Percentiles rank a stretch among this genome's conserved stretches.
Evolutionary conservation across 2,113 vertebrate genomes (phyloP).

Genomic region (Pomatorhinus ruficollis): DNA sequence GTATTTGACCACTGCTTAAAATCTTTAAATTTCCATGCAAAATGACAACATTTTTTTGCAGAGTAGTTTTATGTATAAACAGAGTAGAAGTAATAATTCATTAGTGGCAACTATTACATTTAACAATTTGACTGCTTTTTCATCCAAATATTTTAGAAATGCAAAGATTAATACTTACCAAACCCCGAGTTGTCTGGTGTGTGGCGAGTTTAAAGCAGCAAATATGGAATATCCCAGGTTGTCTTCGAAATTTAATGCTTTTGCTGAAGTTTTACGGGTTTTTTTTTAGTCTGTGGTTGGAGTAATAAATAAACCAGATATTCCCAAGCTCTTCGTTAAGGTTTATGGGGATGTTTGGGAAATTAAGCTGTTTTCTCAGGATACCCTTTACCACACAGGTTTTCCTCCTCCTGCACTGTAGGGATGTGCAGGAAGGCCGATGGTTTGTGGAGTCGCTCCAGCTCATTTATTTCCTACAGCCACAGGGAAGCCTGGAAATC

Average conservation of each 20-base stretch:
- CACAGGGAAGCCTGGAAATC: background rate
- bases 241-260: background rate
- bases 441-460: rapidly evolving
- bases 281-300: background rate
- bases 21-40: background rate
- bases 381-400: background rate
- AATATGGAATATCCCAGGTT: background rate
- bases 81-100: background rate
- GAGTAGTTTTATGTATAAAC: background rate
- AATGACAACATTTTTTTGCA: background rate
- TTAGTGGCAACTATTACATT: background rate
- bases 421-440: rapidly evolving
- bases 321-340: background rate
- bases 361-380: background rate
- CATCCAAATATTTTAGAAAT: background rate
- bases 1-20: background rate
- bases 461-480: background rate
- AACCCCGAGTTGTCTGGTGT: rapidly evolving
- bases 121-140: background rate
- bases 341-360: background rate
- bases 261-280: background rate
- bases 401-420: background rate
- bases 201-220: background rate
- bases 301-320: background rate
- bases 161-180: background rate